Percentiles rank a stretch among this genome's conserved stretches.
Conservation (phyloP, 2,113 vertebrate genomes). For the Sturnira hondurensis region DNA sequence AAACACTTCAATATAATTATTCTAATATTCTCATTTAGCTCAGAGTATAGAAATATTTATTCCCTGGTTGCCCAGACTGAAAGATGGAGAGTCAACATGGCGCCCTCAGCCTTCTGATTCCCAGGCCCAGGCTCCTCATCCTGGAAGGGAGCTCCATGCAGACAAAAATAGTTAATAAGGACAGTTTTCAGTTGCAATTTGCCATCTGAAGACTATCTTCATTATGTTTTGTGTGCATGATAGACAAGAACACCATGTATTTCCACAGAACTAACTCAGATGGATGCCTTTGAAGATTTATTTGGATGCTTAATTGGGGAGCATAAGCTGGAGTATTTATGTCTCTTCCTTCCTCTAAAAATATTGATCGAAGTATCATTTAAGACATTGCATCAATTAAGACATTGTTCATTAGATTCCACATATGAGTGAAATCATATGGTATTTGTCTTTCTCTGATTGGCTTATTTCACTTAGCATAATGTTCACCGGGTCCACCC, state of each 20-base stretch:
- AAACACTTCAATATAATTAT: not conserved
- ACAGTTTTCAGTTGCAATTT: not conserved
- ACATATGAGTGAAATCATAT: too few relatives aligned
- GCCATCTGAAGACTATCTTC: not conserved
- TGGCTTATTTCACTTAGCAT: too few relatives aligned
- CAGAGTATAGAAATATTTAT: not conserved
- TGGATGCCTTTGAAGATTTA: not conserved
- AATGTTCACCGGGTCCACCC: too few relatives aligned
- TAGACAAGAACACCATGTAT: not conserved
- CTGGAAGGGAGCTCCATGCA: not conserved
- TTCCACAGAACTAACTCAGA: not conserved
- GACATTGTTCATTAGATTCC: not conserved
- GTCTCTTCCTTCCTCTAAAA: not conserved
- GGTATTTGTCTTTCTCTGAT: too few relatives aligned
- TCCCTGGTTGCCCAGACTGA: not conserved
- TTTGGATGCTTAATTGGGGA: not conserved
- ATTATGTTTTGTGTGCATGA: not conserved
- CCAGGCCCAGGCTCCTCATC: not conserved
- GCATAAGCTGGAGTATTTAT: not conserved
- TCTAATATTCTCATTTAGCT: not conserved
- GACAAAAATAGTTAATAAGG: too few relatives aligned
- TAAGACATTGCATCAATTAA: not conserved
- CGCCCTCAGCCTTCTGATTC: not conserved
- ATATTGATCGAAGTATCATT: not conserved
- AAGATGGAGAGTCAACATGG: too few relatives aligned